Evolutionary conservation across 2,113 vertebrate species (phyloP).

Genomic region (Donacobius atricapilla): DNA sequence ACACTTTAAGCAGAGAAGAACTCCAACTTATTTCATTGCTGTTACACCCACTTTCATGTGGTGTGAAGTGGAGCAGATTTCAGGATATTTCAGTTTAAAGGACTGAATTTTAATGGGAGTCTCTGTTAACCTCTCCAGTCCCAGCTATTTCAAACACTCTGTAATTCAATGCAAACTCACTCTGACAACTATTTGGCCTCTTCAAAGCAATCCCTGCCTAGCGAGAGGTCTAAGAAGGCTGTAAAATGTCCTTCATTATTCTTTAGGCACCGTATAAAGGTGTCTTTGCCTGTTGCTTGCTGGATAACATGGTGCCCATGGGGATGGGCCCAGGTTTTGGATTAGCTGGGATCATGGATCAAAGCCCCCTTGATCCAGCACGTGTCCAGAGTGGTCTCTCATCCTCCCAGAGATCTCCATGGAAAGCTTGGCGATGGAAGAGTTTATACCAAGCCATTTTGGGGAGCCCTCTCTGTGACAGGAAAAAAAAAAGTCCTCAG

Average conservation of each 20-base stretch:
- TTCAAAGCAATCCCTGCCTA: not conserved
- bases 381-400: not conserved
- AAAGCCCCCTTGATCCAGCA: not conserved
- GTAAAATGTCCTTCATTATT: not conserved
- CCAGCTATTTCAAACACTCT: not conserved
- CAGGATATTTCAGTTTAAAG: conserved; percentile 45
- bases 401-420: not conserved
- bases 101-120: conserved; percentile 53
- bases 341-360: not conserved
- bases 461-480: not conserved
- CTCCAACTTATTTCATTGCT: conserved; percentile 38
- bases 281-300: not conserved
- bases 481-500: not conserved
- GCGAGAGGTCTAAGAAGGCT: not conserved
- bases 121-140: conserved; percentile 42
- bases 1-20: conserved; percentile 17
- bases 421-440: not conserved
- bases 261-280: not conserved
- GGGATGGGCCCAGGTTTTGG: not conserved
- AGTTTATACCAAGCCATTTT: not conserved
- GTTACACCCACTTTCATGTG: conserved; percentile 60
- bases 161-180: not conserved
- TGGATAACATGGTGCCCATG: not conserved
- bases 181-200: not conserved
- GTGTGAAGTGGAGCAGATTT: conserved; percentile 62